Evolutionary conservation across 2,113 vertebrate species (phyloP).

Genomic region (Anas platyrhynchos): DNA sequence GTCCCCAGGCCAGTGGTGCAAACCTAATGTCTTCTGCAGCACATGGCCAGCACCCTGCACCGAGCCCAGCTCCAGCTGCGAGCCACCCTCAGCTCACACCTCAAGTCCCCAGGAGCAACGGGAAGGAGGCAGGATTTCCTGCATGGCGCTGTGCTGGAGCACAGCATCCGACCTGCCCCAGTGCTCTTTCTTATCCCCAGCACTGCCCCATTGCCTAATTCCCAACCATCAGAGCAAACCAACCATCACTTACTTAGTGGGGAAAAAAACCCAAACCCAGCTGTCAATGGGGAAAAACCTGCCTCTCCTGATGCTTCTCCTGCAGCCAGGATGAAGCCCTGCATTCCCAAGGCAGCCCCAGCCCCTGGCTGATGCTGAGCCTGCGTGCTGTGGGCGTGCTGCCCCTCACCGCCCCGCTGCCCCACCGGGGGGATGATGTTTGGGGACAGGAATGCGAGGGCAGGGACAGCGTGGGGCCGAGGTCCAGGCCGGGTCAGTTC

Average conservation of each 20-base stretch:
- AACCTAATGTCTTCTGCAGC: background rate
- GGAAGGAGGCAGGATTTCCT: slow-evolving; percentile 42
- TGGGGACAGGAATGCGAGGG: background rate
- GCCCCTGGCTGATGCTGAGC: background rate
- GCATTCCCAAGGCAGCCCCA: background rate
- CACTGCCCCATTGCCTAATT: background rate
- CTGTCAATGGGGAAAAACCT: background rate
- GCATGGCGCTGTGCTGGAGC: background rate
- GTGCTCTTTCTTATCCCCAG: background rate
- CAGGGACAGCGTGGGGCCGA: slow-evolving; percentile 48
- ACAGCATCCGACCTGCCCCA: background rate
- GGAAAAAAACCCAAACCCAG: background rate
- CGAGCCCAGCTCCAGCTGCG: background rate
- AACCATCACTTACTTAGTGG: background rate
- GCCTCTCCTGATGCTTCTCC: background rate
- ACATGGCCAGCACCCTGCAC: background rate
- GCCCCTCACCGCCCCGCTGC: slow-evolving; percentile 14
- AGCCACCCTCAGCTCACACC: slow-evolving; percentile 11
- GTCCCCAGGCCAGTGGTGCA: background rate
- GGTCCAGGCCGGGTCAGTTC: background rate
- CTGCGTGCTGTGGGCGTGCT: background rate
- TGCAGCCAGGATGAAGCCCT: background rate
- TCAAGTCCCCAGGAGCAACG: background rate
- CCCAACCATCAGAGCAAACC: background rate
- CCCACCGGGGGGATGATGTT: slow-evolving; percentile 39